Conservation (phyloP, 2,113 vertebrate species). For the Halichoerus grypus region DNA sequence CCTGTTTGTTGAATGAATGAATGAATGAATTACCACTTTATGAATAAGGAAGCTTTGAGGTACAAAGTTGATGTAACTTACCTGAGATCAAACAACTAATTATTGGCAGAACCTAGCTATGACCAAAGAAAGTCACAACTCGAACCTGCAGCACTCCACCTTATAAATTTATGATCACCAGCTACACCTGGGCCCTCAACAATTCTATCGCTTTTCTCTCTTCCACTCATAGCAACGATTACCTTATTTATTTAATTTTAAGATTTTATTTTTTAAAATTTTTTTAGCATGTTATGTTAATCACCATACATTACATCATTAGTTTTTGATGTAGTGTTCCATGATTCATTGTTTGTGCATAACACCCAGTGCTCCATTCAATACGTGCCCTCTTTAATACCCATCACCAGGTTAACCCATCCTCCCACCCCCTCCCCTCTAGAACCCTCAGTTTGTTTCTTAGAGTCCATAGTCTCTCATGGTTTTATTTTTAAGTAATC, state of each 20-base stretch:
- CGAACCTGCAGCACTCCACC: not conserved
- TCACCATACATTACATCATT: too few species aligned
- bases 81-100: not conserved
- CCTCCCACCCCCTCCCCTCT: too few species aligned
- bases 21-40: not conserved
- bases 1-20: slow-evolving; percentile 30
- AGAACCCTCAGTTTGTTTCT: too few species aligned
- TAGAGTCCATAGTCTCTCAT: too few species aligned
- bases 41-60: not conserved
- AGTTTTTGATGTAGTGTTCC: too few species aligned
- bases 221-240: not conserved
- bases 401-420: too few species aligned
- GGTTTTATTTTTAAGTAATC: not conserved
- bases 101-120: not conserved
- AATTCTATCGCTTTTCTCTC: not conserved
- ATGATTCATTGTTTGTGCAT: too few species aligned
- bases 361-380: too few species aligned
- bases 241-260: not conserved
- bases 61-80: not conserved
- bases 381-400: too few species aligned
- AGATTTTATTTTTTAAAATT: not conserved
- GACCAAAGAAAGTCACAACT: not conserved
- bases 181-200: not conserved
- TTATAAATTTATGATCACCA: not conserved
- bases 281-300: too few species aligned